phyloP scores from a whole-genome alignment of 2,113 vertebrate species.

The Mormyrus lacerda region DNA sequence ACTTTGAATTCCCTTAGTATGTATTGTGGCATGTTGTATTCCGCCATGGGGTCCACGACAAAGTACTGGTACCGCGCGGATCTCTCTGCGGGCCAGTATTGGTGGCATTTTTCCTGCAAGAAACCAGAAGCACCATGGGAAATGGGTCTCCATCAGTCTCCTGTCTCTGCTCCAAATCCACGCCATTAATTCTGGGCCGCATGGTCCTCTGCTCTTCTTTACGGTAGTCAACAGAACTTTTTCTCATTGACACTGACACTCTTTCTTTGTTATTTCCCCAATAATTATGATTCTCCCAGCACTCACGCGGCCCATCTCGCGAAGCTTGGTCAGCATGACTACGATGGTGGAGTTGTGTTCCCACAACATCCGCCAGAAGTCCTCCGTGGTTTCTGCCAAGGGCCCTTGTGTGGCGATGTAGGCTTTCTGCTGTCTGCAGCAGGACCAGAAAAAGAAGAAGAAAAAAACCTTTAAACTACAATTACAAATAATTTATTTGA shows the following conservation, averaged over 20 bases:
- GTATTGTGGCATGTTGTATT: constrained; percentile 99
- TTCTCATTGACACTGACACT: neutral
- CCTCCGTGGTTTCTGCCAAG: constrained; percentile 95
- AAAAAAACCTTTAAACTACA: neutral
- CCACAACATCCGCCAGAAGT: constrained; percentile 99
- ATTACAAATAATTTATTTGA: neutral
- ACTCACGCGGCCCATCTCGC: constrained; percentile 97
- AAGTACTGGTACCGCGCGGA: constrained; percentile 98
- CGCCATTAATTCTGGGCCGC: neutral
- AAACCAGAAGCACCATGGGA: neutral
- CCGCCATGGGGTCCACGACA: constrained; percentile 98
- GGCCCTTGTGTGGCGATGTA: constrained; percentile 97
- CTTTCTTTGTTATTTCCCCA: neutral
- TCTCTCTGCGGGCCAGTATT: constrained; percentile 97
- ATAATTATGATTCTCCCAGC: neutral
- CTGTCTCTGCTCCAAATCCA: neutral
- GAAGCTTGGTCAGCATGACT: constrained; percentile 97
- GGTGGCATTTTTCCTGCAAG: constrained; percentile 93
- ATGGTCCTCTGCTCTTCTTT: neutral
- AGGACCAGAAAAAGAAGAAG: constrained; percentile 7
- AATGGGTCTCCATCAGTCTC: neutral
- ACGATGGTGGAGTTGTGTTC: constrained; percentile 99
- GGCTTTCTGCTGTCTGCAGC: constrained; percentile 86
- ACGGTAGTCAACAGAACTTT: neutral
- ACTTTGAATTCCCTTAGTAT: constrained; percentile 98